phyloP scores from a whole-genome alignment of 2,797 vertebrate species.

The Chelon auratus region DNA sequence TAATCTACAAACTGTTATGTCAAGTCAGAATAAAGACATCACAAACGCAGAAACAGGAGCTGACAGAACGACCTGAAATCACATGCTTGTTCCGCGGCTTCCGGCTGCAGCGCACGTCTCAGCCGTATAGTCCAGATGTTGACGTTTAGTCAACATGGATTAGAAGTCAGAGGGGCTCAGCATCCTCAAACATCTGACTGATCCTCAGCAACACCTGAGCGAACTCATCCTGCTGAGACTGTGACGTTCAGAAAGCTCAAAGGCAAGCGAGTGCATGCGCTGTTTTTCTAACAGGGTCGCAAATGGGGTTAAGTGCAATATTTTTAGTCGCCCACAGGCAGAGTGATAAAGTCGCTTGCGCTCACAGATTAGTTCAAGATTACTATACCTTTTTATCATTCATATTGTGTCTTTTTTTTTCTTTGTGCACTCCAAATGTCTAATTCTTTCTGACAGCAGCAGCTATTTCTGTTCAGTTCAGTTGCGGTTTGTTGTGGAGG shows the following conservation, averaged over 20 bases:
- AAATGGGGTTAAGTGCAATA: background rate
- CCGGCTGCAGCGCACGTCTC: background rate
- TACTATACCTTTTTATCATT: slow-evolving; percentile 29
- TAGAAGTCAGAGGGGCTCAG: background rate
- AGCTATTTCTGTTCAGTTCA: slow-evolving; percentile 44
- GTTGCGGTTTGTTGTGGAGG: slow-evolving; percentile 42
- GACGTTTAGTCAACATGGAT: background rate
- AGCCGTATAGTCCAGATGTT: background rate
- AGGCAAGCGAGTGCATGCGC: background rate
- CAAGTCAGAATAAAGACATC: too few species aligned
- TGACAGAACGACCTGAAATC: background rate
- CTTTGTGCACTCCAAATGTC: slow-evolving; percentile 11
- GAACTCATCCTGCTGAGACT: background rate
- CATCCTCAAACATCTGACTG: background rate
- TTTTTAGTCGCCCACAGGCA: background rate
- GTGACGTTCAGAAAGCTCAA: background rate
- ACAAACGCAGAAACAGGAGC: background rate
- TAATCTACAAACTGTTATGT: too few species aligned
- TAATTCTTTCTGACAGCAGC: slow-evolving; percentile 25
- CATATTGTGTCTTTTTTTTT: slow-evolving; percentile 16
- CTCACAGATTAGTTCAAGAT: background rate
- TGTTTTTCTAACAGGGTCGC: background rate
- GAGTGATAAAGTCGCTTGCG: background rate
- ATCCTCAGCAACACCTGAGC: background rate
- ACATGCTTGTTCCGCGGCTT: background rate